Conservation (phyloP, 2,888 invertebrate species). For the Leptinotarsa peninsularis region DNA sequence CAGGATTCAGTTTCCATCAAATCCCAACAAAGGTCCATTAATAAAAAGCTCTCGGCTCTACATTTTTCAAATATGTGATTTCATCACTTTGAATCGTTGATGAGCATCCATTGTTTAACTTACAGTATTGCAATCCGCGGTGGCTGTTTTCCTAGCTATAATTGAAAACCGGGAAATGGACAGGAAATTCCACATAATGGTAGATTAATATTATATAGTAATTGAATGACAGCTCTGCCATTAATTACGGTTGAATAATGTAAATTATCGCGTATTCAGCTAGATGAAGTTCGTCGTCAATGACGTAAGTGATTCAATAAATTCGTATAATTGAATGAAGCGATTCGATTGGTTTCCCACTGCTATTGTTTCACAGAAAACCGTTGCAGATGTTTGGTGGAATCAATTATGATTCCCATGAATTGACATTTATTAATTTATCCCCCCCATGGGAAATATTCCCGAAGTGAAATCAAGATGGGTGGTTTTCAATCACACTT, state of each 20-base stretch:
- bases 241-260: conserved; percentile 37
- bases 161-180: conserved; percentile 30
- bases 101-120: conserved; percentile 5
- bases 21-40: neutral
- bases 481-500: no score
- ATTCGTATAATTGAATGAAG: conserved; percentile 43
- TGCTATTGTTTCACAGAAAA: neutral
- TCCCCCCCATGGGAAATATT: neutral
- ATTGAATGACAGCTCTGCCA: conserved; percentile 32
- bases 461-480: no score
- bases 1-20: neutral
- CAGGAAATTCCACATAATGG: conserved; percentile 28
- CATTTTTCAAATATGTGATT: conserved; percentile 14
- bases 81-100: conserved; percentile 9
- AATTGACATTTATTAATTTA: neutral
- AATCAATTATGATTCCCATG: neutral
- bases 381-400: neutral
- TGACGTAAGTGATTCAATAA: conserved; percentile 44
- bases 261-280: conserved; percentile 41
- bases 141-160: conserved; percentile 26
- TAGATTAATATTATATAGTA: conserved; percentile 34
- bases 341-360: neutral
- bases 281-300: conserved; percentile 38
- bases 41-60: conserved; percentile 1
- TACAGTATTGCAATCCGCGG: conserved; percentile 23